Base-by-base conservation (phyloP, 2,888 invertebrate genomes). In the Ceratothoa steindachneri region DNA sequence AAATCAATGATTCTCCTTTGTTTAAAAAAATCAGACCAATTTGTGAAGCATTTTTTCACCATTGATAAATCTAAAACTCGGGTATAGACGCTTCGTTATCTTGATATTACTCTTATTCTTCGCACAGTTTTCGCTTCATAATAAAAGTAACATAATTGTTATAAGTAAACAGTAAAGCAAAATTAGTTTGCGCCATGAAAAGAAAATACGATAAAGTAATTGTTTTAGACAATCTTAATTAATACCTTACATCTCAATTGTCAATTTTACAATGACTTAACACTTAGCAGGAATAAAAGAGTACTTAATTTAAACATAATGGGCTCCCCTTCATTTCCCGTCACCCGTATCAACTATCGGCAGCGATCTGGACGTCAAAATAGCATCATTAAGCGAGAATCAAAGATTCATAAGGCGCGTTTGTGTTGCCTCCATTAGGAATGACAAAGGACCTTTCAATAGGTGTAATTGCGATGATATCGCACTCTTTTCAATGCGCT, bases 211-310 rank as follows among this genome's bases (percentile, higher is more conserved):
- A 15, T 5, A 41, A 41, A 15, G 41, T 41, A 41, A 41, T 41
- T 41, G 41, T 41, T 41, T 74, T 52, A 74, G 41, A 28, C 55
- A 22, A 30, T 69, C 74, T 74, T 74, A 69, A 69, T 69, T 31
- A 52, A 41, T 53, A 31, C 67, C 60, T 74, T 67, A 74, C 53
- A n/a, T 24, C 9, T 60, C 74, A 60, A 67, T 71, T 60, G 71
- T 67, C 67, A 30, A 41, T 53, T 53, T 74, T 69, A 74, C 71
- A 41, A 28, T 41, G 28, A 65, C 55, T 71, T n/a, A 31, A 31
- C 19, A 19, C 27, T 27, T 27, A 60, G 41, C 28, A 51, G 31
- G 28, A 29, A 9, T 15, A 12, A 31, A 22, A 30, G 24, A 64
- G 30, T 60, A 5, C 60, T 24, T 24, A 60, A 60, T 60, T n/a